Conservation (phyloP, 2,888 invertebrate genomes). For the Tricholauxania praeusta region DNA sequence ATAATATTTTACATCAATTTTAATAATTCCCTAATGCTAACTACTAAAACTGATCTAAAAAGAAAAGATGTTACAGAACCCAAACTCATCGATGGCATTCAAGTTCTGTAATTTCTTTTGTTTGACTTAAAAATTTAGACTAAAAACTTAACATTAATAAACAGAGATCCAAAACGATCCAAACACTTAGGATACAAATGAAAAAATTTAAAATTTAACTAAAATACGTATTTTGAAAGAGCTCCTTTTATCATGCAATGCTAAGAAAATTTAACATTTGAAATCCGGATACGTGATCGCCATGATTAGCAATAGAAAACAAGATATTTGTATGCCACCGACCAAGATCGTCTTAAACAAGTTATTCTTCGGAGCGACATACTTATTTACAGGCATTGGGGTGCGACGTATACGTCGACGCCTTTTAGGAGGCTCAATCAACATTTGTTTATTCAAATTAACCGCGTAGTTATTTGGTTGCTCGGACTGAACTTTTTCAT, state of each 20-base stretch:
- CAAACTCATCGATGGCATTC: slow-evolving; percentile 40
- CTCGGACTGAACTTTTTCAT: not conserved
- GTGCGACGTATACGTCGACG: slow-evolving; percentile 43
- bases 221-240: not conserved
- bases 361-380: slow-evolving; percentile 46
- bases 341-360: slow-evolving; percentile 56
- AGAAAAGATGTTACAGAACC: slow-evolving; percentile 47
- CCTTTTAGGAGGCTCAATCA: no score
- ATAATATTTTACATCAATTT: slow-evolving; percentile 27
- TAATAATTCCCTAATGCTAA: slow-evolving; percentile 22
- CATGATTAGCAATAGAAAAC: slow-evolving; percentile 58
- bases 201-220: slow-evolving; percentile 10
- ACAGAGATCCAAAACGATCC: slow-evolving; percentile 16
- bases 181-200: not conserved
- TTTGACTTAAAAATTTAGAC: slow-evolving; percentile 33
- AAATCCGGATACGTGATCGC: slow-evolving; percentile 61
- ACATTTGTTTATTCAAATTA: not conserved
- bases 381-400: slow-evolving; percentile 42
- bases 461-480: not conserved
- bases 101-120: slow-evolving; percentile 47
- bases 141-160: slow-evolving; percentile 11
- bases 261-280: slow-evolving; percentile 46
- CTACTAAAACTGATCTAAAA: slow-evolving; percentile 36
- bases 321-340: slow-evolving; percentile 55
- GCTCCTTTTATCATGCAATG: slow-evolving; percentile 7